A percentile compares a stretch with the other conserved stretches of the same genome.
Conservation (phyloP, 1,140 invertebrate species). For the Chymomyza costata region DNA sequence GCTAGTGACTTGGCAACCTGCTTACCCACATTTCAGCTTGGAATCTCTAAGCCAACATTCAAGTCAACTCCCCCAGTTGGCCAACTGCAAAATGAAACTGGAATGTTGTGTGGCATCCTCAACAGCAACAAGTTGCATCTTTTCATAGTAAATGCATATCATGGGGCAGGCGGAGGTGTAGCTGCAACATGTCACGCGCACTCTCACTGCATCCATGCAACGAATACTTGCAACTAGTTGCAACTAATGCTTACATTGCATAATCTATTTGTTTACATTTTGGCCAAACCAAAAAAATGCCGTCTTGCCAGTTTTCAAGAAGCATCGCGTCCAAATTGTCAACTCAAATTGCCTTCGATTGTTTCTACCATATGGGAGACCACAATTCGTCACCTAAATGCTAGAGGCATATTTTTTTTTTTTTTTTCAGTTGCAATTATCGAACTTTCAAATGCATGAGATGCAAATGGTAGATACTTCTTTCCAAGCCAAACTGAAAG, state of each 20-base stretch:
- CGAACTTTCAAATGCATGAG: conserved; percentile 54
- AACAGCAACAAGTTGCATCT: conserved; percentile 1
- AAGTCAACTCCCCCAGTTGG: conserved; percentile 18
- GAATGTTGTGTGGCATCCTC: conserved; percentile 17
- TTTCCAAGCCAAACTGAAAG: too few species aligned
- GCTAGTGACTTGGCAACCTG: conserved; percentile 52
- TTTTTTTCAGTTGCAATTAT: conserved; percentile 49
- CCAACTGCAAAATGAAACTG: conserved; percentile 22
- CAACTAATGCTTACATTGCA: too few species aligned
- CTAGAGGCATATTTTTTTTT: conserved; percentile 20
- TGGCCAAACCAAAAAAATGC: conserved; percentile 44
- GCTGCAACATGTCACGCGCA: conserved; percentile 28
- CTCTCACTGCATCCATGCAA: conserved; percentile 45
- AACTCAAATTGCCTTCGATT: background rate
- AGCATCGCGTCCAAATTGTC: background rate
- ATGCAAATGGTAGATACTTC: conserved; percentile 6
- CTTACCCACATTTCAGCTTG: conserved; percentile 42
- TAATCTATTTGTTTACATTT: conserved; percentile 50
- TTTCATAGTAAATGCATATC: conserved; percentile 14
- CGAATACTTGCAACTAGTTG: too few species aligned
- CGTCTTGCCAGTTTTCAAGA: conserved; percentile 48
- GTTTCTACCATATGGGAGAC: too few species aligned
- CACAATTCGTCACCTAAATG: conserved; percentile 54
- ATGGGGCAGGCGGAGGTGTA: conserved; percentile 7
- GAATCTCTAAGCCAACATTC: too few species aligned